Evolutionary conservation across 2,113 vertebrate species (phyloP).

Genomic region (Gavialis gangeticus): DNA sequence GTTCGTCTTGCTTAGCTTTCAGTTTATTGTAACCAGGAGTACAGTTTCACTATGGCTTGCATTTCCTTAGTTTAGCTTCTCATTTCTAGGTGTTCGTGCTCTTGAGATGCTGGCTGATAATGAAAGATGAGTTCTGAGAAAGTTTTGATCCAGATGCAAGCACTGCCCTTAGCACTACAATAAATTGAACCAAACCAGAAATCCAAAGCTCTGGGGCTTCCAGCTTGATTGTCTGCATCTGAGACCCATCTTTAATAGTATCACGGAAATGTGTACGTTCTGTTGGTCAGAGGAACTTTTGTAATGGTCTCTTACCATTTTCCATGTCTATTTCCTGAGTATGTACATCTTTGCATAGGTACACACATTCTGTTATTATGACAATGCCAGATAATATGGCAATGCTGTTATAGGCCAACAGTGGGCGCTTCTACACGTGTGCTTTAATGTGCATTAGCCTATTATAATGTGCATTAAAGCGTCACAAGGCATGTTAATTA

Average conservation of each 20-base stretch:
- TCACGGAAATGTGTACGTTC: not conserved
- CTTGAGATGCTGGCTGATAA: not conserved
- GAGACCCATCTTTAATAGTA: not conserved
- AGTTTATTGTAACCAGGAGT: not conserved
- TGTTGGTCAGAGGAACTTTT: too few species aligned
- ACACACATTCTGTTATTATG: too few species aligned
- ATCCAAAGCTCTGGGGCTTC: not conserved
- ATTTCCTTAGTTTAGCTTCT: not conserved
- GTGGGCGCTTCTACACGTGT: not conserved
- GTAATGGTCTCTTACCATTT: too few species aligned
- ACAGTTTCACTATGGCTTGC: not conserved
- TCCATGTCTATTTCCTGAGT: not conserved
- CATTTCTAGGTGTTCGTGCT: not conserved
- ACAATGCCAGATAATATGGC: not conserved
- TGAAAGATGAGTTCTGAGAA: not conserved
- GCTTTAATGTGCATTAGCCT: too few species aligned
- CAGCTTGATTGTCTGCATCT: not conserved
- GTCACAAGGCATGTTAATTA: too few species aligned
- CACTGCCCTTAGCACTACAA: not conserved
- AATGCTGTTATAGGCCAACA: accelerated
- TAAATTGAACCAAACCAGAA: not conserved
- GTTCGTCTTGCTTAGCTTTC: not conserved
- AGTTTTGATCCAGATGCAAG: not conserved
- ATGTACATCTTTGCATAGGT: not conserved
- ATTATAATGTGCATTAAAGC: too few species aligned